Evolutionary conservation across 2,888 invertebrate species (phyloP).

Genomic region (Microlaimidae sp.): DNA sequence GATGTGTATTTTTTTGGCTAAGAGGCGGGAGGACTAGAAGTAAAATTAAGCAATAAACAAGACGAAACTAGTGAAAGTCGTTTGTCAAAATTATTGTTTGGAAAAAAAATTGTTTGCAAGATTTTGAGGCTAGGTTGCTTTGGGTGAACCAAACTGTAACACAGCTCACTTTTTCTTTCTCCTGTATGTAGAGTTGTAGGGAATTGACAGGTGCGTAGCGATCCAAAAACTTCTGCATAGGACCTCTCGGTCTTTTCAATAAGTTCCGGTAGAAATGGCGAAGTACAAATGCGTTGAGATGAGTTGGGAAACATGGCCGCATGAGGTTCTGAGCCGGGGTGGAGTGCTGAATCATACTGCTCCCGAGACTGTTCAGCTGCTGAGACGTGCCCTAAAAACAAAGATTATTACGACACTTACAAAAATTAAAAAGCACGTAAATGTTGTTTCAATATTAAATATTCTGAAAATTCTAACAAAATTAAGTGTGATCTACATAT

Average conservation of each 20-base stretch:
- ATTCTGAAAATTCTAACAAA: neutral
- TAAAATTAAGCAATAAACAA: too few species aligned
- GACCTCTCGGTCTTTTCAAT: slow-evolving; percentile 60
- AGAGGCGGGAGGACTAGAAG: too few species aligned
- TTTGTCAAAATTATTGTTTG: too few species aligned
- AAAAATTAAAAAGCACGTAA: too few species aligned
- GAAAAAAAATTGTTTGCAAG: too few species aligned
- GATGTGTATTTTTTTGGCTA: too few species aligned
- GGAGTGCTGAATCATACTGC: slow-evolving; percentile 59
- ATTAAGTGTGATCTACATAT: neutral
- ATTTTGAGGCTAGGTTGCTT: too few species aligned
- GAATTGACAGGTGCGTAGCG: slow-evolving; percentile 65
- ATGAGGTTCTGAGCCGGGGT: slow-evolving; percentile 88
- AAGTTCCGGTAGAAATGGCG: slow-evolving; percentile 84
- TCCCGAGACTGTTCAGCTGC: neutral
- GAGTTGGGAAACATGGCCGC: slow-evolving; percentile 84
- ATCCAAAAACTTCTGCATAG: too few species aligned
- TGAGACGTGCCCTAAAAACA: neutral
- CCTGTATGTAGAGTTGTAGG: slow-evolving; percentile 68
- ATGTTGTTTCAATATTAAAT: too few species aligned
- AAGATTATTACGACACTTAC: neutral
- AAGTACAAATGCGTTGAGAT: slow-evolving; percentile 63
- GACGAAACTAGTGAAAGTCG: too few species aligned
- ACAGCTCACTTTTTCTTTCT: slow-evolving; percentile 60
- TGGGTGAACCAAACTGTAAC: neutral